phyloP scores from a whole-genome alignment of 1,140 invertebrate species.

The Parapsyche elsis region DNA sequence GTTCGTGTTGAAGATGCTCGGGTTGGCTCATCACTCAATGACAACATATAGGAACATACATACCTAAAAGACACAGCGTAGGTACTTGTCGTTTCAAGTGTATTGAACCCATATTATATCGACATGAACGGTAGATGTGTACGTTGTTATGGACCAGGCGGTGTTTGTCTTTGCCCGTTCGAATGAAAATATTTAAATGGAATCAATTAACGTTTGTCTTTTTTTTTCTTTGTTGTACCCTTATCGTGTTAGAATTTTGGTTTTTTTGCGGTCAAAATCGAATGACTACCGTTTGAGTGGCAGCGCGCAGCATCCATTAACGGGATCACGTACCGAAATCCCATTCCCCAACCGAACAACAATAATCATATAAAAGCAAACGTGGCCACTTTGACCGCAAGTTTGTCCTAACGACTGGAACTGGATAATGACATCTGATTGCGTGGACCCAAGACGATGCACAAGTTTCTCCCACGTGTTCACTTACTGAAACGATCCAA shows the following conservation, averaged over 20 bases:
- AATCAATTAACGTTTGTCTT: conserved; percentile 1
- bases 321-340: conserved; percentile 48
- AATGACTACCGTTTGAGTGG: conserved; percentile 19
- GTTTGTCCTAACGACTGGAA: conserved; percentile 48
- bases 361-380: conserved; percentile 52
- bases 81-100: too few species aligned
- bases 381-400: conserved; percentile 50
- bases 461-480: neutral
- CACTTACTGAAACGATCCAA: too few species aligned
- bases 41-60: too few species aligned
- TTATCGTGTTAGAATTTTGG: neutral
- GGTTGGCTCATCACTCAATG: too few species aligned
- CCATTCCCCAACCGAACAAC: conserved; percentile 47
- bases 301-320: conserved; percentile 9
- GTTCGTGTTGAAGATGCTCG: too few species aligned
- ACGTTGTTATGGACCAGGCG: too few species aligned
- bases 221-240: neutral
- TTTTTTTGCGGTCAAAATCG: conserved; percentile 1
- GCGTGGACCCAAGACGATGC: neutral
- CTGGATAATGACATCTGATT: conserved; percentile 53
- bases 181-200: neutral
- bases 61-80: too few species aligned
- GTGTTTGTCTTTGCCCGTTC: too few species aligned
- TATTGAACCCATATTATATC: too few species aligned
- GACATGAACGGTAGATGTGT: too few species aligned